Evolutionary conservation across 1,140 invertebrate genomes (phyloP), one percentile per base, ranked within the genome.

Genomic region (Kradibia gibbosae): DNA sequence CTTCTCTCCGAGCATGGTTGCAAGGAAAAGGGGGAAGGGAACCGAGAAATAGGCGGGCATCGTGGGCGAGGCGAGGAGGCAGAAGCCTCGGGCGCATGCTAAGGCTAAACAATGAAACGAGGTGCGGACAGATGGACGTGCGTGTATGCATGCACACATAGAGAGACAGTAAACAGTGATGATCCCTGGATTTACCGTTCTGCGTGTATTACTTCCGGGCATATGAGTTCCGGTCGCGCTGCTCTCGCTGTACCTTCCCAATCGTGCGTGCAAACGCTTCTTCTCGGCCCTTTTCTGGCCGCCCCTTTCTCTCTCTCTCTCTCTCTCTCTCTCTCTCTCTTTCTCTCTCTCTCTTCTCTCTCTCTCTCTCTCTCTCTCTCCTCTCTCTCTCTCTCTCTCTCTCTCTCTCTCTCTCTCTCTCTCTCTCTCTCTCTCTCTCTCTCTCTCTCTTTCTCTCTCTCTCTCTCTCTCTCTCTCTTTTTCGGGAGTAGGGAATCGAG

Each of bases 141-240:
- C 10, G 17, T 25, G n/a, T 80, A 82, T 81, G 82, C 85, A 83
- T 83, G 82, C 36, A 74, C 34, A 39, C 62, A 48, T 48, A 17
- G 8, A 48, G 45, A 48, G 45, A 48, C 8, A 10, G 83, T 80
- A 76, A 77, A 82, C 83, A 82, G 78, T 10, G 31, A 20, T n/a
- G 22, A 50, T 28, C 42, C 36, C 48, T 70, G 80, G 85, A 90
- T 87, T 91, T 90, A 91, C 90, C 90, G 90, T 89, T 90, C 89
- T 90, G 83, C 89, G 88, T 85, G 90, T 85, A 89, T 90, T 88
- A 39, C 62, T 67, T 86, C 89, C 88, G 88, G 89, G 90, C 90
- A 91, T 91, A 90, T 90, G 90, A 91, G 86, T 90, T 90, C 87
- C 87, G 88, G 84, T 88, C 74, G 80, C 80, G 85, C 81, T 34